Conservation (phyloP, 2,888 invertebrate genomes). For the Carabus problematicus region DNA sequence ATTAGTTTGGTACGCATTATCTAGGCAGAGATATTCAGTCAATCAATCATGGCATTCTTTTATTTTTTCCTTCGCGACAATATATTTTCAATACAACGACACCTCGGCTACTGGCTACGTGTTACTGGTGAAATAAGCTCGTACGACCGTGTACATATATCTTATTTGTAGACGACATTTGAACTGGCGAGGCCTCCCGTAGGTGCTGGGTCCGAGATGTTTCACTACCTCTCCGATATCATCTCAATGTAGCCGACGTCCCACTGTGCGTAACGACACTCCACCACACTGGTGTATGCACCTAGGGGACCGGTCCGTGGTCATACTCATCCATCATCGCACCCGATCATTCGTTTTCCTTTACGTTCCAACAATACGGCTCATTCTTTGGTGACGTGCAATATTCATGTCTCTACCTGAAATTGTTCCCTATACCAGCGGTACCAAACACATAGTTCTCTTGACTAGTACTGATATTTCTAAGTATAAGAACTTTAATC, state of each 20-base stretch:
- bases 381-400: constrained; percentile 13
- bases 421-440: background rate
- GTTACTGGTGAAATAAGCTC: background rate
- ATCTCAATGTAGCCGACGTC: constrained; percentile 9
- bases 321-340: constrained; percentile 11
- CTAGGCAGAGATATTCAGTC: no score
- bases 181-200: background rate
- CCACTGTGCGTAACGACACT: constrained; percentile 17
- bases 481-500: no score
- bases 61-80: no score
- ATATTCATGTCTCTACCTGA: constrained; percentile 18
- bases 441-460: background rate
- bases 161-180: constrained; percentile 26
- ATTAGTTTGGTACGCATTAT: no score
- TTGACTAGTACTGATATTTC: no score
- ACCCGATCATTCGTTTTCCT: constrained; percentile 5
- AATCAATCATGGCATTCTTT: no score
- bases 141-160: background rate
- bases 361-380: background rate
- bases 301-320: constrained; percentile 29
- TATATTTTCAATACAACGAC: background rate
- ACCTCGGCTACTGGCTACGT: background rate
- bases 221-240: constrained; percentile 20
- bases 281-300: background rate
- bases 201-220: no score